A percentile compares a stretch with the other conserved stretches of the same genome.
These are phyloP conservation scores for Sinotaia quadrata DNA, from an alignment of 2,888 invertebrate species.

Conservation along the genomic window DNA sequence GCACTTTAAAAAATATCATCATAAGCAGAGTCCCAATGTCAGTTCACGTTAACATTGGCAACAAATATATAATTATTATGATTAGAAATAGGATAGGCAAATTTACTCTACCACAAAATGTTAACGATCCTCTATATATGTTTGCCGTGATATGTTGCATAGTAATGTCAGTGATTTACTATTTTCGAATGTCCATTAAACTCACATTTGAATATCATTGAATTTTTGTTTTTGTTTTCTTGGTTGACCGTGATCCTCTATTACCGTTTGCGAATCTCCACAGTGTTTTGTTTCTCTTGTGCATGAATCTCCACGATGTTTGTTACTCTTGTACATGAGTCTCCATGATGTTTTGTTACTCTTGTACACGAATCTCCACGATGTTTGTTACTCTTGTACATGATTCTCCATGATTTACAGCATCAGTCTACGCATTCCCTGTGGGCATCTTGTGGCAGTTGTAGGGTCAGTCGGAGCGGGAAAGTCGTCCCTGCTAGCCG, in stretches of 20 bases:
- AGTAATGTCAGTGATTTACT: too few relatives aligned
- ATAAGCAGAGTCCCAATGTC: too few relatives aligned
- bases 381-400: neutral
- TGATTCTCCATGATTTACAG: conserved; percentile 33
- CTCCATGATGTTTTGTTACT: neutral
- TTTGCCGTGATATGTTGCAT: too few relatives aligned
- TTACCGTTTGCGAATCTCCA: too few relatives aligned
- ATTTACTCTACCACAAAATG: too few relatives aligned
- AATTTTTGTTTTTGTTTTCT: neutral
- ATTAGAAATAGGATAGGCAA: too few relatives aligned
- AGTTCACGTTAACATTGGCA: too few relatives aligned
- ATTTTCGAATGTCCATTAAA: too few relatives aligned
- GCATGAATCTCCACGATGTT: neutral
- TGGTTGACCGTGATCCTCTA: too few relatives aligned
- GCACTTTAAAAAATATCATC: too few relatives aligned
- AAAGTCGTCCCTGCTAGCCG: conserved; percentile 68
- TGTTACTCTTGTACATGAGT: neutral
- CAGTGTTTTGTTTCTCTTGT: neutral
- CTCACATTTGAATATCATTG: neutral
- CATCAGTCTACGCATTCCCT: conserved; percentile 52
- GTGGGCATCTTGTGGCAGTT: conserved; percentile 63
- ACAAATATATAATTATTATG: too few relatives aligned
- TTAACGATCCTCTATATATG: too few relatives aligned
- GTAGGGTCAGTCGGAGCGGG: conserved; percentile 69
- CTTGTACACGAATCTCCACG: neutral